Base-by-base conservation (phyloP, 2,888 invertebrate species). In the Ormyrus thymus region DNA sequence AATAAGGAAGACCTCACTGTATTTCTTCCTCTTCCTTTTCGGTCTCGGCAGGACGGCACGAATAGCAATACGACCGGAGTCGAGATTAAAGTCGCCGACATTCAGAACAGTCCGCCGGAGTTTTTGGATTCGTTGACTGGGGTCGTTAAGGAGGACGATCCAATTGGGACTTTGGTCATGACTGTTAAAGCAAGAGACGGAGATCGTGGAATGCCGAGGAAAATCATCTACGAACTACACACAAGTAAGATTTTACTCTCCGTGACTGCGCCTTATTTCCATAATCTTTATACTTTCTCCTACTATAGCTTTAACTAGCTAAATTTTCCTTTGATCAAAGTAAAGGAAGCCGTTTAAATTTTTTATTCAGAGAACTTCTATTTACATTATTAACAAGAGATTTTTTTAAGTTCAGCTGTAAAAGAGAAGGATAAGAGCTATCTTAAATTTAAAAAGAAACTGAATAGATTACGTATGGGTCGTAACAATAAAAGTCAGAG, bases 21-120 rank as follows among this genome's bases (percentile, higher is more conserved):
- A 29, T 29, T 29, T 29, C 29, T 29, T 29, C 29, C 29, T 29
- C 2, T 29, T 29, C 29, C 29, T 29, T 29, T 29, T 29, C 29
- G 29, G 29, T 29, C 29, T 29, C 29, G 56, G 56, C 84, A 96
- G 96, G 97, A 97, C 87, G 97, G 97, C 0, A 92, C 92, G 10
- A 93, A 95, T 83, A 94, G 94, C 84, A 94, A 94, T 0, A 93
- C 93, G 10, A 94, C 95, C 0, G 93, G 93, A 68, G 94, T 97
- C 11, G 94, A 95, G 85, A 93, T 97, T 46, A 94, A 94, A 82
- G 95, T 97, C 0, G 92, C 93, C 80, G 97, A 97, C 87, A 94
- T 97, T 0, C 97, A 97, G 91, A 96, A 97, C 89, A 95, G 94
- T 0, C 96, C 97, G 0, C 97, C 97, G 0, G 93, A 95, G 74